Conservation (phyloP, 2,888 invertebrate genomes). For the Invenusta paracnida region DNA sequence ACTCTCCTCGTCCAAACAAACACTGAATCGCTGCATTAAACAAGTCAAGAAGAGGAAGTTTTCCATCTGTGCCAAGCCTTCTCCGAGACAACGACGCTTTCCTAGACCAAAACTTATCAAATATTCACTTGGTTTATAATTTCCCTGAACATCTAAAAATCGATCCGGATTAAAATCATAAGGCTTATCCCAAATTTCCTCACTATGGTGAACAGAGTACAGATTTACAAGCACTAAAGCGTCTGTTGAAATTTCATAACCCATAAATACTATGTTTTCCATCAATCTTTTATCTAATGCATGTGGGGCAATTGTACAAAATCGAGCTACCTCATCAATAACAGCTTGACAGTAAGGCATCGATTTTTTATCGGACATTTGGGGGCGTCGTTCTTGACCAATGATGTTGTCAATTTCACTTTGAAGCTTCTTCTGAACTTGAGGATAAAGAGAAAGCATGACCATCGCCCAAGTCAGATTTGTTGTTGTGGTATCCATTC, state of each 20-base stretch:
- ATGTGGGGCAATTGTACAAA: constrained; percentile 1
- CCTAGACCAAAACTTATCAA: constrained; percentile 31
- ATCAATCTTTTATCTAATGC: background rate
- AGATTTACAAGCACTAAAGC: background rate
- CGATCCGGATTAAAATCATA: background rate
- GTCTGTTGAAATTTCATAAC: background rate
- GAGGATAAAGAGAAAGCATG: constrained; percentile 1
- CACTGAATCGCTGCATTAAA: background rate
- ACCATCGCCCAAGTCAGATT: constrained; percentile 23
- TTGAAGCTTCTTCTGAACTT: background rate
- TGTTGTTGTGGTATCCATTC: constrained; percentile 37
- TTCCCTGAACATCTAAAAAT: constrained; percentile 4
- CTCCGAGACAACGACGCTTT: constrained; percentile 29
- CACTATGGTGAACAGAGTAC: background rate
- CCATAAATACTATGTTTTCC: background rate
- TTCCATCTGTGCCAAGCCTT: constrained; percentile 1
- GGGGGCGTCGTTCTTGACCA: background rate
- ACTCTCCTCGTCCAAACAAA: background rate
- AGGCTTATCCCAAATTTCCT: background rate
- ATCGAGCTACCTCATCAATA: constrained; percentile 20
- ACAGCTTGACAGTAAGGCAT: constrained; percentile 24
- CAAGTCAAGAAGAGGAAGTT: background rate
- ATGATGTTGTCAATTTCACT: constrained; percentile 9
- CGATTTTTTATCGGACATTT: background rate
- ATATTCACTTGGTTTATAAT: constrained; percentile 22